These are phyloP conservation scores for Torymus texanus DNA, from an alignment of 2,888 invertebrate genomes.

Conservation along the genomic window DNA sequence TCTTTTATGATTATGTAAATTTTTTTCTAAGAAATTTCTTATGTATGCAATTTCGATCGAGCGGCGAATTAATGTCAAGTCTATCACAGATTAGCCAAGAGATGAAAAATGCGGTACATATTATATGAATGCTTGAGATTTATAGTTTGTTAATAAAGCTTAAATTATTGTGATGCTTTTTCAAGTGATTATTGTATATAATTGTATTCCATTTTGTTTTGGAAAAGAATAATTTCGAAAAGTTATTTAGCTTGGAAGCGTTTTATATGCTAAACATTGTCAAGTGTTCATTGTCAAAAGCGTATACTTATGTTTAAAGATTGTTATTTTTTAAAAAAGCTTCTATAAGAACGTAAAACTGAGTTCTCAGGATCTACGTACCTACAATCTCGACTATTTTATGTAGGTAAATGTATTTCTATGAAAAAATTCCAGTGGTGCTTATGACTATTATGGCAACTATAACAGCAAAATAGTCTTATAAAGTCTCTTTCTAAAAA, in stretches of 20 bases:
- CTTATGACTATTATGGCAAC: constrained; percentile 50
- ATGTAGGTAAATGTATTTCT: constrained; percentile 17
- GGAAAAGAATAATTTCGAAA: constrained; percentile 21
- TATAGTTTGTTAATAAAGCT: constrained; percentile 23
- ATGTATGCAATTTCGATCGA: constrained; percentile 25
- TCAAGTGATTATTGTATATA: constrained; percentile 7
- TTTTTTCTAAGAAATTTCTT: constrained; percentile 1
- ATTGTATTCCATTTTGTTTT: not conserved
- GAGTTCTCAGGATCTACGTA: constrained; percentile 11
- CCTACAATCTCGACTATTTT: constrained; percentile 20
- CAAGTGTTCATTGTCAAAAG: constrained; percentile 12
- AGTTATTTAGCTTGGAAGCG: constrained; percentile 4
- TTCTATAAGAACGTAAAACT: constrained; percentile 11
- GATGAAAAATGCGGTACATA: constrained; percentile 44
- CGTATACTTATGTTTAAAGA: constrained; percentile 9
- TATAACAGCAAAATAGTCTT: constrained; percentile 49
- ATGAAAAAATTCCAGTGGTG: constrained; percentile 47
- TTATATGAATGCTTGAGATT: constrained; percentile 39
- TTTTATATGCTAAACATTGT: constrained; percentile 25
- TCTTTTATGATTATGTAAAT: not conserved
- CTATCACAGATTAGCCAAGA: constrained; percentile 55
- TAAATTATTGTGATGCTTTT: constrained; percentile 26
- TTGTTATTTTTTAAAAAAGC: constrained; percentile 10
- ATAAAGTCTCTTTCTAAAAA: constrained; percentile 24
- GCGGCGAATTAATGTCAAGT: constrained; percentile 43